Percentiles rank a stretch among this genome's conserved stretches.
Evolutionary conservation across 1,140 invertebrate species (phyloP).

Genomic region (Bombus affinis): DNA sequence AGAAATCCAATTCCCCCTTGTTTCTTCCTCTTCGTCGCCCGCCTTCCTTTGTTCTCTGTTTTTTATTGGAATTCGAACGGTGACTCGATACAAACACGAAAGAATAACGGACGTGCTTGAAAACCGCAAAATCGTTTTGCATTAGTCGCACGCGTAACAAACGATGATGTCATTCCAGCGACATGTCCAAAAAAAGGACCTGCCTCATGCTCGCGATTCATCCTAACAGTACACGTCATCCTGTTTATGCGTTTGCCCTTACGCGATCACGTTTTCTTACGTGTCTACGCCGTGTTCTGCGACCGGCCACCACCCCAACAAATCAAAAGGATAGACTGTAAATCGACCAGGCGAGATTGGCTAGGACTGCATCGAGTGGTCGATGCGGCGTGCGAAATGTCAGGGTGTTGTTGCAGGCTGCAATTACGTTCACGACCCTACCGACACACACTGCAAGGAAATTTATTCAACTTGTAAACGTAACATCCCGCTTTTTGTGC

Average conservation of each 20-base stretch:
- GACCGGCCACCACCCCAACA: neutral
- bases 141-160: slow-evolving; percentile 62
- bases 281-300: neutral
- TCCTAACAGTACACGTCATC: slow-evolving; percentile 54
- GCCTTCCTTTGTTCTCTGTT: neutral
- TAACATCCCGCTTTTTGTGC: neutral
- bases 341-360: slow-evolving; percentile 28
- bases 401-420: slow-evolving; percentile 17
- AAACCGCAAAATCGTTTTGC: slow-evolving; percentile 68
- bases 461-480: slow-evolving; percentile 8
- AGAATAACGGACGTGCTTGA: slow-evolving; percentile 61
- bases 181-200: slow-evolving; percentile 52
- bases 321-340: slow-evolving; percentile 36
- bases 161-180: slow-evolving; percentile 64
- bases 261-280: slow-evolving; percentile 22
- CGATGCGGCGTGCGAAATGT: slow-evolving; percentile 23
- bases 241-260: neutral
- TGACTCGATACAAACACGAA: slow-evolving; percentile 21
- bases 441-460: neutral
- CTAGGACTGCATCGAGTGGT: neutral
- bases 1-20: neutral
- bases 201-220: slow-evolving; percentile 22
- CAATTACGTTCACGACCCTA: slow-evolving; percentile 2
- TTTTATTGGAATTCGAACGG: slow-evolving; percentile 38
- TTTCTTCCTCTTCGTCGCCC: neutral